Evolutionary conservation across 2,113 vertebrate genomes (phyloP).

Genomic region (Ctenodactylus gundi): DNA sequence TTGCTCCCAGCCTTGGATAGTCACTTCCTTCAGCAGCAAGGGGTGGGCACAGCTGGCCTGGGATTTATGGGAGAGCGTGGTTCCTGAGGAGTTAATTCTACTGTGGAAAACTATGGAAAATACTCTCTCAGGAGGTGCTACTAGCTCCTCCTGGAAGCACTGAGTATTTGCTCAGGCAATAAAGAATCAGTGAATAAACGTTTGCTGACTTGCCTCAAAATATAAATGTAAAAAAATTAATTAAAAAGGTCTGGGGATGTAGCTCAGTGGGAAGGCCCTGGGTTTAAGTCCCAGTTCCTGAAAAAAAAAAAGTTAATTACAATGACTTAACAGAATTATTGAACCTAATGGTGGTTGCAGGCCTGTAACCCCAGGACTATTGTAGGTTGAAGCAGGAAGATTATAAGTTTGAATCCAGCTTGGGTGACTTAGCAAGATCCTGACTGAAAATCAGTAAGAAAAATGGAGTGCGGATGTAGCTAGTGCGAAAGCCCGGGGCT

Average conservation of each 20-base stretch:
- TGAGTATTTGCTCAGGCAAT: neutral
- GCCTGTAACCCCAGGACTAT: no score
- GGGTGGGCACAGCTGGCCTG: neutral
- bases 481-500: no score
- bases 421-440: no score
- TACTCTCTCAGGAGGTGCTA: neutral
- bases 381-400: no score
- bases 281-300: neutral
- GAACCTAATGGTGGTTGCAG: no score
- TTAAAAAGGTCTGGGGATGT: neutral
- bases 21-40: constrained; percentile 68
- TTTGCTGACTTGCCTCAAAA: neutral
- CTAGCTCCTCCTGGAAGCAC: neutral
- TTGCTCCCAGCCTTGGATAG: constrained; percentile 56
- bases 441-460: no score
- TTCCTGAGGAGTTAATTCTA: neutral
- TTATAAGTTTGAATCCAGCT: no score
- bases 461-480: no score
- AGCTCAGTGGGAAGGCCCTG: neutral
- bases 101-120: constrained; percentile 6
- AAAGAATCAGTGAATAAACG: neutral
- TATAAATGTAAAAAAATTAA: neutral
- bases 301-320: neutral
- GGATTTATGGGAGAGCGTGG: neutral
- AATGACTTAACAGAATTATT: neutral